phyloP scores from a whole-genome alignment of 2,888 invertebrate species.

The Caenorhabditis becei region DNA sequence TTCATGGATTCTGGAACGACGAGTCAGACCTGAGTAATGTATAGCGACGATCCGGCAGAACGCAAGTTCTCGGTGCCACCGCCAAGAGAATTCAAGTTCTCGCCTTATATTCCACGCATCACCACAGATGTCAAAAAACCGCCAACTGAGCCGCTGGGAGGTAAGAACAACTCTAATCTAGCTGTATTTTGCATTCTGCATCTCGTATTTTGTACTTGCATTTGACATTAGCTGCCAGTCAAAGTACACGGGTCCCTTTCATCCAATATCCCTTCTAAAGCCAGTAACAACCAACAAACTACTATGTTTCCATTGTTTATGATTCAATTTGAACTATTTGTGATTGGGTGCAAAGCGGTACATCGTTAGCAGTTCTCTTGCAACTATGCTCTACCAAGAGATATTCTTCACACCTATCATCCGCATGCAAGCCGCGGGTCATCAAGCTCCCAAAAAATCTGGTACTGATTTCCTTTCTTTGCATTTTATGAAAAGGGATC shows the following conservation, averaged over 20 bases:
- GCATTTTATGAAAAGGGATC: neutral
- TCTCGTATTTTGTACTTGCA: neutral
- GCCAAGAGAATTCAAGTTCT: slow-evolving; percentile 65
- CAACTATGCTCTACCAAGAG: slow-evolving; percentile 42
- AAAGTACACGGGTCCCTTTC: slow-evolving; percentile 27
- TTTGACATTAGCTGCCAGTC: slow-evolving; percentile 12
- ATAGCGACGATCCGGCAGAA: slow-evolving; percentile 56
- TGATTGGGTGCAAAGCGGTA: no score
- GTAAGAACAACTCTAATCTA: slow-evolving; percentile 24
- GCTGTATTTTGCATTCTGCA: no score
- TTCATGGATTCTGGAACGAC: slow-evolving; percentile 48
- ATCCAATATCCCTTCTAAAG: no score
- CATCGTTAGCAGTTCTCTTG: slow-evolving; percentile 17
- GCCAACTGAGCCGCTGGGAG: slow-evolving; percentile 33
- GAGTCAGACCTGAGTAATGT: slow-evolving; percentile 43
- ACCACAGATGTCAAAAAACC: slow-evolving; percentile 52
- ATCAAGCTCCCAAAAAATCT: slow-evolving; percentile 28
- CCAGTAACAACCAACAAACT: slow-evolving; percentile 15
- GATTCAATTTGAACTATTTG: slow-evolving; percentile 25
- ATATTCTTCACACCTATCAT: slow-evolving; percentile 52
- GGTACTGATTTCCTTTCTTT: slow-evolving; percentile 36
- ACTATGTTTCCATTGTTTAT: slow-evolving; percentile 17
- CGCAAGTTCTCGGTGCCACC: slow-evolving; percentile 67
- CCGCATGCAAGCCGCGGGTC: slow-evolving; percentile 32
- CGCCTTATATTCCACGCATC: slow-evolving; percentile 59